Percentiles rank a stretch among this genome's conserved stretches.
phyloP scores from a whole-genome alignment of 2,888 invertebrate species.

The Heliconius hortense region DNA sequence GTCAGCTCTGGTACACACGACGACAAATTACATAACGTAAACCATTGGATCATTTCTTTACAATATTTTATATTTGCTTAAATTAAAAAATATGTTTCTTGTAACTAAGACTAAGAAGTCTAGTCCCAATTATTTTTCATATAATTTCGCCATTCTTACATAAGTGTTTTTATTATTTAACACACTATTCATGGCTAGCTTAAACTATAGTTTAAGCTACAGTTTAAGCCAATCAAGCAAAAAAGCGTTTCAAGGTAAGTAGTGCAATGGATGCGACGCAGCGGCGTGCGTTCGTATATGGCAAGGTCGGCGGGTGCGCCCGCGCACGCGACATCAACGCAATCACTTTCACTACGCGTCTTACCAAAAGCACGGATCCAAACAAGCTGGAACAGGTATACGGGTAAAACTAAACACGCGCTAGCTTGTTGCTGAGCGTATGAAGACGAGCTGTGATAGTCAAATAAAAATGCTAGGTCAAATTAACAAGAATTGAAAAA shows the following conservation, averaged over 20 bases:
- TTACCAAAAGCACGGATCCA: constrained; percentile 66
- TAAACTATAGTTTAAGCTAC: no score
- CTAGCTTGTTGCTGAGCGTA: neutral
- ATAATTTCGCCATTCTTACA: neutral
- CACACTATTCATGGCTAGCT: constrained; percentile 3
- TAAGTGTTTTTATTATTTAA: neutral
- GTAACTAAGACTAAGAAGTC: no score
- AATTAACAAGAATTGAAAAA: neutral
- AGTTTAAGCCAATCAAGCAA: constrained; percentile 57
- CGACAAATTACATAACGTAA: constrained; percentile 18
- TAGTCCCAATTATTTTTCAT: neutral
- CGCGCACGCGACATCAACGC: constrained; percentile 73
- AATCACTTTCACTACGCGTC: constrained; percentile 77
- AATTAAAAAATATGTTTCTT: neutral
- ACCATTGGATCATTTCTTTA: neutral
- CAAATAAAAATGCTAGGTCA: no score
- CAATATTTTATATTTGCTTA: neutral
- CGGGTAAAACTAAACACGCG: constrained; percentile 44
- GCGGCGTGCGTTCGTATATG: constrained; percentile 59
- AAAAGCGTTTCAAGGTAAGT: constrained; percentile 60
- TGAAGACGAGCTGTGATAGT: neutral
- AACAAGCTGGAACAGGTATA: constrained; percentile 44
- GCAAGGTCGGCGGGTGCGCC: constrained; percentile 75
- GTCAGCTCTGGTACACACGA: constrained; percentile 27
- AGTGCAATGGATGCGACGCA: constrained; percentile 52